Percentiles rank a stretch among this genome's conserved stretches.
Conservation (phyloP, 2,797 vertebrate genomes). For the Orientallactaga sibirica region DNA sequence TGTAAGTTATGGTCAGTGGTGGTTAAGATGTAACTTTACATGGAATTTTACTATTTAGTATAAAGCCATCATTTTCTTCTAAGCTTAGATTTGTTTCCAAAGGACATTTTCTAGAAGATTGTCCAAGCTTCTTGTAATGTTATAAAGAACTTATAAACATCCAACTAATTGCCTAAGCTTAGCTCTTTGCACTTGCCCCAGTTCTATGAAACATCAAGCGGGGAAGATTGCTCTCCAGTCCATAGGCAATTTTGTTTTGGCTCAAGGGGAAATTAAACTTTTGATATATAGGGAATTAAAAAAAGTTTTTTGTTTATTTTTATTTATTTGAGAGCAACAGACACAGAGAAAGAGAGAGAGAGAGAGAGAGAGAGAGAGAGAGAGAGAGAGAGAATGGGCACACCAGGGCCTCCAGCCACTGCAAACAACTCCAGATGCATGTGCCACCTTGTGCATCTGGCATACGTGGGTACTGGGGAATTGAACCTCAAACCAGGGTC, state of each 20-base stretch:
- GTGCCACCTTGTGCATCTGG: too few relatives aligned
- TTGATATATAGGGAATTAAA: constrained; percentile 45
- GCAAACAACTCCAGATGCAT: too few relatives aligned
- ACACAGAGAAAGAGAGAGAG: too few relatives aligned
- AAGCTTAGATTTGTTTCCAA: constrained; percentile 63
- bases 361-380: too few relatives aligned
- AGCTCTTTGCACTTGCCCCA: constrained; percentile 78
- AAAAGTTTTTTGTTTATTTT: not conserved
- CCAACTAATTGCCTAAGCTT: constrained; percentile 78
- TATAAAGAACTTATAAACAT: constrained; percentile 83
- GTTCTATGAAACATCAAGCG: constrained; percentile 70
- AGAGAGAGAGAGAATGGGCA: too few relatives aligned
- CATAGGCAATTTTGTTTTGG: constrained; percentile 74
- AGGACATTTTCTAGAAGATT: constrained; percentile 77
- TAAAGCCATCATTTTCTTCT: constrained; percentile 41
- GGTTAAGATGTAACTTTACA: constrained; percentile 48
- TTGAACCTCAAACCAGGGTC: too few relatives aligned
- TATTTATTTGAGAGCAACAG: too few relatives aligned
- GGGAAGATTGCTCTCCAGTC: constrained; percentile 73
- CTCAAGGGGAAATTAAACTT: constrained; percentile 72
- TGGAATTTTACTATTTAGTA: constrained; percentile 1
- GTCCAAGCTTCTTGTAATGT: constrained; percentile 77
- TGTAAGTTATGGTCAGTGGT: constrained; percentile 65
- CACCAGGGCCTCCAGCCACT: too few relatives aligned
- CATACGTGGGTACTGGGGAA: too few relatives aligned